Base-by-base conservation (phyloP, 2,113 vertebrate species). In the Sylvilagus bachmani region DNA sequence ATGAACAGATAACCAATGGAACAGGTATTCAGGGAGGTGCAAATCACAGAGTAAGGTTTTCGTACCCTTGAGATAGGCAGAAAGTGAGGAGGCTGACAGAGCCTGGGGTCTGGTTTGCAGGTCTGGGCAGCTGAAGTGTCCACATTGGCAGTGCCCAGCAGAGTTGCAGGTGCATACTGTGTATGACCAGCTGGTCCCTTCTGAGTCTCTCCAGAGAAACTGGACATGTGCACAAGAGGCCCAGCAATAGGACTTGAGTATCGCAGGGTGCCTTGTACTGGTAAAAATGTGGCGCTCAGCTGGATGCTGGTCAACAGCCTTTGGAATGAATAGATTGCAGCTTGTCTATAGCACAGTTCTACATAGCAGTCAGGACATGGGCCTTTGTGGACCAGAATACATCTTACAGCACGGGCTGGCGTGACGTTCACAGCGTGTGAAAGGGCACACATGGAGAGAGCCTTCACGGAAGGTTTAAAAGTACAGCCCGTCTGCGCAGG, bases 101-200 rank as follows among this genome's bases (percentile, higher is more conserved):
- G 16, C 27, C 0, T 5, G 21, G 25, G 21, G 25, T 79, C 55
- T 69, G 77, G 9, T 80, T 38, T 27, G 36, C 3, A 2, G 24
- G 10, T 4, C 11, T 36, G 27, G 44, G n/a, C 61, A 11, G 10
- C 14, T 14, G 29, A 10, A 2, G 6, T 0, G 14, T 21, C 24
- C 6, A 10, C 31, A 51, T 21, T 8, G 61, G 8, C 49, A 13
- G 14, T 29, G 31, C 5, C 49, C 13, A 1, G 55, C 6, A 19
- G 10, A 3, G 3, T 44, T 10, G 14, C 10, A 36, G 29, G 33
- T 14, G 19, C 1, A 0, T 3, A n/a, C 6, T 27, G 27, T 27
- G 11, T 33, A 5, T 19, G 44, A 31, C 17, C 2, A 6, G 44
- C 44, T 9, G 38, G 14, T 74, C 4, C 22, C 21, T 44, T 58